Evolutionary conservation across 2,113 vertebrate species (phyloP).

Genomic region (Dromiciops gliroides): DNA sequence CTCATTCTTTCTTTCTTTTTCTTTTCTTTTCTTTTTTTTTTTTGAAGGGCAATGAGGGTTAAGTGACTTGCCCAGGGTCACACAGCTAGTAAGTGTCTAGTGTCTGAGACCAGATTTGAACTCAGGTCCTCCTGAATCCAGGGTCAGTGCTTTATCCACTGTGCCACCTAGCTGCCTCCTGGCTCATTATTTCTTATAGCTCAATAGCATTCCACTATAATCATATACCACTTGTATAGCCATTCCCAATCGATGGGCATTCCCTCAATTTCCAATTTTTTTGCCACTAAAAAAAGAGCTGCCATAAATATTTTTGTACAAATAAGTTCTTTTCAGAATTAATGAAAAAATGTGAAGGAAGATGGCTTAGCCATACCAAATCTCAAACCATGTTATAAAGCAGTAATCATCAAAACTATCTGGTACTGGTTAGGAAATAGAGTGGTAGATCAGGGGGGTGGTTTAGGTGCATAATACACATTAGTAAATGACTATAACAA

Average conservation of each 20-base stretch:
- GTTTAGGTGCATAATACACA: background rate
- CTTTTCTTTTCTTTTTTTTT: too few relatives aligned
- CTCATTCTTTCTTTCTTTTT: too few relatives aligned
- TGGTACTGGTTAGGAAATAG: background rate
- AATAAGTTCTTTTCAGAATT: background rate
- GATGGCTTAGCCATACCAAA: too few relatives aligned
- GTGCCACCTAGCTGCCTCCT: too few relatives aligned
- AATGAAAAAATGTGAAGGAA: background rate
- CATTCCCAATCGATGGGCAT: background rate
- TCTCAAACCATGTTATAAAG: background rate
- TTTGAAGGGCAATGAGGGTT: too few relatives aligned
- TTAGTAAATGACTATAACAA: background rate
- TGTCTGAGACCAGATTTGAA: too few relatives aligned
- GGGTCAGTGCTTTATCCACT: too few relatives aligned
- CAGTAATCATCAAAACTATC: background rate
- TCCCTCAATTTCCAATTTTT: background rate
- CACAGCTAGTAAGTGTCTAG: too few relatives aligned
- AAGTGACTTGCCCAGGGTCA: too few relatives aligned
- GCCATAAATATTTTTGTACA: background rate
- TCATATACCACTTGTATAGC: background rate
- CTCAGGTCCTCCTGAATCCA: too few relatives aligned
- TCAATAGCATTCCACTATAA: background rate
- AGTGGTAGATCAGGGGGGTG: background rate
- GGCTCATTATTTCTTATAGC: background rate
- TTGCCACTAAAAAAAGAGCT: background rate